phyloP scores from a whole-genome alignment of 2,113 vertebrate species.

The Melanocharis versteri region DNA sequence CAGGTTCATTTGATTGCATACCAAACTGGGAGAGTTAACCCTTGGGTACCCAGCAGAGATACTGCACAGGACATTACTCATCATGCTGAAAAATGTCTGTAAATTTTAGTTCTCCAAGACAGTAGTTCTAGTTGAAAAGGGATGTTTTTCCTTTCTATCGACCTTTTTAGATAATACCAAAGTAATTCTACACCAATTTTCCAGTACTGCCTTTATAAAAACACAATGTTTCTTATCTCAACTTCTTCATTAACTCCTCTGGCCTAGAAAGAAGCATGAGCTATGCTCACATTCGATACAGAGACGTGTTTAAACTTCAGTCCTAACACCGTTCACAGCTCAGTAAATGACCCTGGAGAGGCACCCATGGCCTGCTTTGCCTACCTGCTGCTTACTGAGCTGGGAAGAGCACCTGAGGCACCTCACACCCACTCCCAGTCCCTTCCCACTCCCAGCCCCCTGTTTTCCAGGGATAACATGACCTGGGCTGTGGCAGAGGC shows the following conservation, averaged over 20 bases:
- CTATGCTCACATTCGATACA: neutral
- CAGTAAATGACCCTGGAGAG: neutral
- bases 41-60: neutral
- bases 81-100: neutral
- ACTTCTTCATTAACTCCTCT: neutral
- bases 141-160: neutral
- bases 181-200: neutral
- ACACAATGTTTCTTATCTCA: neutral
- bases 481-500: neutral
- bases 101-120: neutral
- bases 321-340: neutral
- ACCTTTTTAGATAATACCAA: neutral
- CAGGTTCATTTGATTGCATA: neutral
- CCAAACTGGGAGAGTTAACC: neutral
- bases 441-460: neutral
- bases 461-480: fast-evolving
- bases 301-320: neutral
- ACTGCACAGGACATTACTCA: neutral
- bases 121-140: neutral
- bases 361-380: neutral
- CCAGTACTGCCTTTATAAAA: neutral
- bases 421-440: neutral
- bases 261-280: neutral
- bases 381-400: fast-evolving
- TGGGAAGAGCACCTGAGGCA: neutral